These are phyloP conservation scores for Thelaira solivaga DNA, from an alignment of 2,888 invertebrate genomes.

Conservation along the genomic window DNA sequence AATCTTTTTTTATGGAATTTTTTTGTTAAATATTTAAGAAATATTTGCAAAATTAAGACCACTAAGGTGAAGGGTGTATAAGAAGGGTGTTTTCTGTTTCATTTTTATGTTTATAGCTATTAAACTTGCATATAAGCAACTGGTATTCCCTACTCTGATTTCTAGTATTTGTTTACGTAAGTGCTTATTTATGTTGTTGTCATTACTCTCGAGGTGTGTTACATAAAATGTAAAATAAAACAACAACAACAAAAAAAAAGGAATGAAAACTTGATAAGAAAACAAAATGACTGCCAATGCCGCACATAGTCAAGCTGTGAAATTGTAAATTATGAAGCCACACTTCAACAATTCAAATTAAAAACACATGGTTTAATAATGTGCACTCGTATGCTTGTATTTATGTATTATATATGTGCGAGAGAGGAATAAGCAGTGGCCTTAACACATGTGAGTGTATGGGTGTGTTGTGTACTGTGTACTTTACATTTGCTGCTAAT, in stretches of 20 bases:
- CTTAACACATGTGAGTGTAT: background rate
- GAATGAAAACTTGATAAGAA: background rate
- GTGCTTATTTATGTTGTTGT: background rate
- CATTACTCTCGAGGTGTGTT: background rate
- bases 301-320: slow-evolving; percentile 12
- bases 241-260: background rate
- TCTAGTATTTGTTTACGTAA: background rate
- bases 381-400: no score
- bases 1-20: no score
- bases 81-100: no score
- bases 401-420: background rate
- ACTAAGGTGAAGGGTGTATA: no score
- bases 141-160: no score
- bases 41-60: no score
- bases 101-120: no score
- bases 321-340: slow-evolving; percentile 29
- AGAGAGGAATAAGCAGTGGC: background rate
- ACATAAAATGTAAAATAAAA: background rate
- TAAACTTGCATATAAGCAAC: no score
- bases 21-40: no score
- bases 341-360: background rate
- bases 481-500: no score
- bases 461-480: no score
- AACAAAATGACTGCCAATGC: background rate
- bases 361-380: background rate